Base-by-base conservation (phyloP, 1,140 invertebrate species). In the Lamellibrachia luymesi region DNA sequence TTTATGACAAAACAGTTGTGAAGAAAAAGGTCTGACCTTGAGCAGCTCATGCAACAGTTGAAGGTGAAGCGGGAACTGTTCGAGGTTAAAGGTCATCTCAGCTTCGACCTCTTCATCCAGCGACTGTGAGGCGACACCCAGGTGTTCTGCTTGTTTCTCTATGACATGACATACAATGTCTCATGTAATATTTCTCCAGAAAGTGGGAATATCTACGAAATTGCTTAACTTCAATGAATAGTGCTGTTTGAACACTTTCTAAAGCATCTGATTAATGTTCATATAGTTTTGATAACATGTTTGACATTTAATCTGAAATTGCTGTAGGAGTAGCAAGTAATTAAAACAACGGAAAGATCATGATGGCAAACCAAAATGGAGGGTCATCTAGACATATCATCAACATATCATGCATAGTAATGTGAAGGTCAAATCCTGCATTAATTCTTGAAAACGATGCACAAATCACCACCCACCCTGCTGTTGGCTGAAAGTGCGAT, bases 41-140 rank as follows among this genome's bases (percentile, higher is more conserved):
- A 99, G 95, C 5, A 99, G 96, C 95, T 98, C 98, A 96, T 99
- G 98, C 94, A 99, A 98, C 91, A 99, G 98, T 95, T 99, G 98
- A 91, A 99, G 96, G 93, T 99, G 98, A 94, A 98, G 97, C 0
- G 99, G 99, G 94, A 99, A 96, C 95, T 98, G 98, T n/a, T 98
- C 98, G 25, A 99, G 93, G 92, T 97, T 91, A 94, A 95, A 95
- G 27, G 94, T 94, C 50, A 94, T 50, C 17, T 92, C 80, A 51
- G 91, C 91, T 38, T 89, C 92, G 52, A 94, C 93, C 6, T 91
- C 80, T 22, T 93, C 92, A 22, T 94, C 94, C 90, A 80, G 64
- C 25, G 64, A 80, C 64, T 80, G 64, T 17, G 64, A 80, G 13
- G 64, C 17, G 64, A 17, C 13, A 10, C 64, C 64, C 2, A 80